Evolutionary conservation across 2,888 invertebrate species (phyloP).

Genomic region (Plemyria rubiginata): DNA sequence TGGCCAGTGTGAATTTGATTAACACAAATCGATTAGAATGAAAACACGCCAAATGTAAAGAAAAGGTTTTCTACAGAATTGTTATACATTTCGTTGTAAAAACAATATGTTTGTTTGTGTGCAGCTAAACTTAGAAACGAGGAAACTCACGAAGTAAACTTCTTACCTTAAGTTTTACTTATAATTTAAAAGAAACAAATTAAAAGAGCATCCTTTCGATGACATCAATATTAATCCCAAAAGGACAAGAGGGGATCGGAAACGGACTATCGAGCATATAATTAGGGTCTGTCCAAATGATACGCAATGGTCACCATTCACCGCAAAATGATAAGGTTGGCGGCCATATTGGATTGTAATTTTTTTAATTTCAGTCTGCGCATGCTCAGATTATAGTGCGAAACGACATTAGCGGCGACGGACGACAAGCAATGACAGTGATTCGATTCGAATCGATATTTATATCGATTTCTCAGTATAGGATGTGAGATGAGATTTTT

Average conservation of each 20-base stretch:
- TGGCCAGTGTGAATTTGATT: slow-evolving; percentile 34
- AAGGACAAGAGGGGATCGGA: slow-evolving; percentile 61
- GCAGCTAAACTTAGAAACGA: too few relatives aligned
- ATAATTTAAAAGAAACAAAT: not conserved
- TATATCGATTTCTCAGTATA: slow-evolving; percentile 53
- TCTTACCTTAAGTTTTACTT: too few relatives aligned
- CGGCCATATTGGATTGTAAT: slow-evolving; percentile 71
- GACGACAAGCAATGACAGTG: slow-evolving; percentile 69
- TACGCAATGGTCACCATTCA: slow-evolving; percentile 61
- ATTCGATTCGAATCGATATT: slow-evolving; percentile 57
- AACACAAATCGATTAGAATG: slow-evolving; percentile 21
- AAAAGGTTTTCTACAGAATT: not conserved
- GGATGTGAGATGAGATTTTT: slow-evolving; percentile 36
- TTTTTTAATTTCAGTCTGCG: slow-evolving; percentile 72
- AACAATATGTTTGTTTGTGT: not conserved
- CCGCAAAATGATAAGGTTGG: slow-evolving; percentile 77
- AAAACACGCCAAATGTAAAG: not conserved
- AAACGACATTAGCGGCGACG: slow-evolving; percentile 60
- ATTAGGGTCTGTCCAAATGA: slow-evolving; percentile 56
- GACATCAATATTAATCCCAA: slow-evolving; percentile 40
- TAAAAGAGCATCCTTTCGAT: slow-evolving; percentile 21
- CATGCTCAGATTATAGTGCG: slow-evolving; percentile 76
- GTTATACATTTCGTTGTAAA: not conserved
- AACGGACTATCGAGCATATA: slow-evolving; percentile 58
- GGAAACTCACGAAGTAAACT: too few relatives aligned